Base-by-base conservation (phyloP, 2,888 invertebrate genomes). In the Ophion slaviceki region DNA sequence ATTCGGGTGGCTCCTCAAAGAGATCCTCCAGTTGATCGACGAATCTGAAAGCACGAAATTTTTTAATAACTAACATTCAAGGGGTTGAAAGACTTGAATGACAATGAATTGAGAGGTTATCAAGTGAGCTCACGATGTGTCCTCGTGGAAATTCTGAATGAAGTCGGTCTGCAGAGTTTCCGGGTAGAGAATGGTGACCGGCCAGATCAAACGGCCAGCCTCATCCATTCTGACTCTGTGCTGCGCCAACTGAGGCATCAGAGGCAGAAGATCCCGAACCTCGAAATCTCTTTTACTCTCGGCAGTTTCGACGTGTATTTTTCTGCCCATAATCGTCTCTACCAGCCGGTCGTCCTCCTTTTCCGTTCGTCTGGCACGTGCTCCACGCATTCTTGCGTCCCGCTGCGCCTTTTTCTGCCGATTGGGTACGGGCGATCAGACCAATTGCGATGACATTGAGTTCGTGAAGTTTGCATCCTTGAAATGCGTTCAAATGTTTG, bases 111-210 rank as follows among this genome's bases (percentile, higher is more conserved):
- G 57, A 74, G 47, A 17, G 53, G 57, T 64, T 70, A 40, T 57
- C 10, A 20, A 20, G 5, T 1, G 92, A 1, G 40, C 93, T 93
- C 95, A 96, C 95, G 95, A 94, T 0, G 95, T 95, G 89, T 96
- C 95, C 94, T 99, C 98, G 11, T 96, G 95, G 91, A 98, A 97
- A 82, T 96, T 95, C 92, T 97, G 96, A 62, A 99, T 95, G 89
- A 98, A 97, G 94, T 99, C 99, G 72, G 98, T 97, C 90, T 97
- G 96, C 83, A 96, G 95, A 91, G 96, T 96, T 94, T 99, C 98
- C 0, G 99, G 99, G 94, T 99, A 99, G 14, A 98, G 94, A 88
- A 99, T 96, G 24, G 98, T 95, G 0, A 98, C 96, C 0, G 99
- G 99, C 99, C 99, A 99, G 75, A 96, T 94, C 14, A 99, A 94